phyloP scores from a whole-genome alignment of 2,113 vertebrate genomes.

The Corythoichthys intestinalis region DNA sequence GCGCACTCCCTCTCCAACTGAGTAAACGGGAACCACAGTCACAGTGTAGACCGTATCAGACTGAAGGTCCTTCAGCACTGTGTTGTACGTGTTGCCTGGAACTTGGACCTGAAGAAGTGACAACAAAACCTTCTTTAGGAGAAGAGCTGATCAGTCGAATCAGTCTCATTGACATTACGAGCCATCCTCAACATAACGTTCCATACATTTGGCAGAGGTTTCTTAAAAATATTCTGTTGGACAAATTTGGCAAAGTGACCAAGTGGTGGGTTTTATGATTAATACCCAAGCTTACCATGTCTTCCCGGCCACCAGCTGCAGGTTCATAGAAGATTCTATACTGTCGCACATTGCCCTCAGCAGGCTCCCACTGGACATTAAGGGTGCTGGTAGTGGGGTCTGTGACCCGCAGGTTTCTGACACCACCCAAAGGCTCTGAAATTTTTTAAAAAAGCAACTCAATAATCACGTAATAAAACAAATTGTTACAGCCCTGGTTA shows the following conservation, averaged over 20 bases:
- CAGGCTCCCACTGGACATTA: slow-evolving; percentile 90
- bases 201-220: background rate
- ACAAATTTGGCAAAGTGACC: background rate
- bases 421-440: slow-evolving; percentile 86
- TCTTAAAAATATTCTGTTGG: background rate
- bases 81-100: slow-evolving; percentile 83
- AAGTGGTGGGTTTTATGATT: background rate
- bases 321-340: slow-evolving; percentile 87
- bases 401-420: slow-evolving; percentile 86
- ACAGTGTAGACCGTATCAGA: slow-evolving; percentile 85
- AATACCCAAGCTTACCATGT: slow-evolving; percentile 75
- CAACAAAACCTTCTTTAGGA: background rate
- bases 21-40: slow-evolving; percentile 84
- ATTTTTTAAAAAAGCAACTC: slow-evolving; percentile 13
- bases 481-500: background rate
- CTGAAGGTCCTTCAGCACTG: slow-evolving; percentile 82
- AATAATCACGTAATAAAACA: background rate
- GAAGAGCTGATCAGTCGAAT: background rate
- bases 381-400: slow-evolving; percentile 90
- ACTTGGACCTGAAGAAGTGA: slow-evolving; percentile 76
- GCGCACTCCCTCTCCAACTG: slow-evolving; percentile 85
- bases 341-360: slow-evolving; percentile 89
- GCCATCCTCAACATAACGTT: background rate
- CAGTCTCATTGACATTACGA: background rate
- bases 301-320: slow-evolving; percentile 78